Base-by-base conservation (phyloP, 2,888 invertebrate genomes). In the Apodemia zela region DNA sequence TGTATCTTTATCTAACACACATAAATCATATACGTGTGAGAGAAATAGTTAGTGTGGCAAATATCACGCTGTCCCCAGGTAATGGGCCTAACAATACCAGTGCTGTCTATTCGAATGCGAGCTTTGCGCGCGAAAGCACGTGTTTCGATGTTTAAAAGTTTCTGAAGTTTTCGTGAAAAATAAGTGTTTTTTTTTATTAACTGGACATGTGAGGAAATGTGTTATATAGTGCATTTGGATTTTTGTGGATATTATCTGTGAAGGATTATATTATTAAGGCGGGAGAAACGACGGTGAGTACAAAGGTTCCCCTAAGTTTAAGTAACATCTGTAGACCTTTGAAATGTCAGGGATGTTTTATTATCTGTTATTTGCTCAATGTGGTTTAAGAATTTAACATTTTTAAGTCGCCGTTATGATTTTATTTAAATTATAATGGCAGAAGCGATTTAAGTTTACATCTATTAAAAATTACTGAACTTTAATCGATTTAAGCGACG, bases 81-180 rank as follows among this genome's bases (percentile, higher is more conserved):
- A 84, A 79, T 51, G 49, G 49, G 78, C 73, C 38, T 38, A 71
- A 77, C 75, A 76, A 77, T 77, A 75, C 73, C 81, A 80, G 45
- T 76, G 80, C 15, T 25, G 25, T 21, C 29, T 88, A 90, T 87
- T 90, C 87, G 83, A 84, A 85, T 83, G 84, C 85, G 80, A 81
- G 82, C 89, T 84, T 86, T 84, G 80, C 87, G 89, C 90, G 88
- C 84, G 87, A 84, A 85, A 81, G 84, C 84, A 89, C 90, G 87
- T 73, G 69, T 70, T 76, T 73, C 74, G 76, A 72, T 78, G 77
- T 79, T 81, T 79, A 73, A 68, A 75, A 69, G 72, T 69, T 71
- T 76, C 73, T 74, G 73, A 79, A 79, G 74, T 70, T 72, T 69
- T 67, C 68, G 65, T 49, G 59, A 45, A 62, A 29, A 60, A 62